Conservation (phyloP, 1,140 invertebrate genomes). For the Hycleus cichorii region DNA sequence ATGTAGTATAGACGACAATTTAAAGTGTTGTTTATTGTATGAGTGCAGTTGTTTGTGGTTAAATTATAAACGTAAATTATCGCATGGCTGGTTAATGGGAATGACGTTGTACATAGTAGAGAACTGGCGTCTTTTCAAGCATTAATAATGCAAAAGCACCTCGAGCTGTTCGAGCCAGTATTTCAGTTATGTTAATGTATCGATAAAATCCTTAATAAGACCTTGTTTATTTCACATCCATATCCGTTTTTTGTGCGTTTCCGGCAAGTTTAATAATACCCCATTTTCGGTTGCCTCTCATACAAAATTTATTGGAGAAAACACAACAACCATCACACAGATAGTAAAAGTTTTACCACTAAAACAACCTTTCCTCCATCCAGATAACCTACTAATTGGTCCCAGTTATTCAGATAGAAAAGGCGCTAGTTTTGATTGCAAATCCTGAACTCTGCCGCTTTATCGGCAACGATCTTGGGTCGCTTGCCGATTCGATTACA, state of each 20-base stretch:
- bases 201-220: not conserved
- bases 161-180: not conserved
- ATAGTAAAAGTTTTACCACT: too few species aligned
- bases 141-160: constrained; percentile 11
- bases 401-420: too few species aligned
- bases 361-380: too few species aligned
- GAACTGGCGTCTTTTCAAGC: not conserved
- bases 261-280: not conserved
- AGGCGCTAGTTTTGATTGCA: too few species aligned
- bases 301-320: too few species aligned
- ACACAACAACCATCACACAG: too few species aligned
- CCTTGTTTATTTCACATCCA: not conserved
- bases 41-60: constrained; percentile 3
- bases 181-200: constrained; percentile 10
- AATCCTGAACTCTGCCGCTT: too few species aligned
- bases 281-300: too few species aligned
- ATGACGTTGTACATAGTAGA: not conserved
- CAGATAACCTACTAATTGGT: too few species aligned
- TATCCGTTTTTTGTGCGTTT: not conserved
- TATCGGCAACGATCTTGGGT: too few species aligned
- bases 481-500: too few species aligned
- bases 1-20: not conserved
- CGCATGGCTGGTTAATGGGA: not conserved
- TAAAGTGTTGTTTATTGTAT: not conserved
- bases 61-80: constrained; percentile 1